These are phyloP conservation scores for Junco hyemalis DNA, from an alignment of 2,113 vertebrate species.

Conservation along the genomic window DNA sequence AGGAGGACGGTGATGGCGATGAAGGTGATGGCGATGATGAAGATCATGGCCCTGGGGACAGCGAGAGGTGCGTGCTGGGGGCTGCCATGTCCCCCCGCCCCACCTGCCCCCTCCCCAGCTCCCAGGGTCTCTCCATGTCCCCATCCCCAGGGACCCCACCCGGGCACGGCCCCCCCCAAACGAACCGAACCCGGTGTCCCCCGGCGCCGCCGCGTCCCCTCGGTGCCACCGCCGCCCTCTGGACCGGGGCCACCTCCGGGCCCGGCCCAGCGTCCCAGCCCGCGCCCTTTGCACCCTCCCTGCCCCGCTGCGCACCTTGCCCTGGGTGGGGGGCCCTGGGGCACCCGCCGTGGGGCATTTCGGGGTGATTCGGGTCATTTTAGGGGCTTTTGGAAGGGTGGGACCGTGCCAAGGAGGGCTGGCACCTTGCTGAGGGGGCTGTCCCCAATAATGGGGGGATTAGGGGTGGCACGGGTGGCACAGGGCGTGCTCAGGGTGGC, in stretches of 20 bases:
- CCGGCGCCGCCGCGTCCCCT: background rate
- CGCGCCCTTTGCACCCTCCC: background rate
- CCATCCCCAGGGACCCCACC: background rate
- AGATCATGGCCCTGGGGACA: no score
- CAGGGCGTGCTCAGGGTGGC: background rate
- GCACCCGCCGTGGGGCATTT: rapidly evolving
- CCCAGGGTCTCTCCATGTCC: no score
- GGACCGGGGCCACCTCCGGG: background rate
- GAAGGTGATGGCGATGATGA: no score
- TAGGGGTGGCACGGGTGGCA: background rate
- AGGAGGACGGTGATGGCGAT: no score
- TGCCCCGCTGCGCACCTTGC: background rate
- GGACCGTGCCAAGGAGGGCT: background rate
- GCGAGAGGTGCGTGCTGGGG: no score
- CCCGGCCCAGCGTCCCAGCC: background rate
- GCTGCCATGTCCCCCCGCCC: no score
- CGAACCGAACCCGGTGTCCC: background rate
- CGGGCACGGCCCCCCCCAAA: background rate
- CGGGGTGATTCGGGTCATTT: background rate
- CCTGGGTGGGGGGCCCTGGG: background rate
- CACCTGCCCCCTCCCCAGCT: no score
- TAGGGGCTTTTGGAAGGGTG: rapidly evolving
- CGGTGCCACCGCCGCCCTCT: background rate
- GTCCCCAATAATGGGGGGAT: background rate
- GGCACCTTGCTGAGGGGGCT: background rate